These are phyloP conservation scores for Manis javanica DNA, from an alignment of 2,797 vertebrate species.

Conservation along the genomic window DNA sequence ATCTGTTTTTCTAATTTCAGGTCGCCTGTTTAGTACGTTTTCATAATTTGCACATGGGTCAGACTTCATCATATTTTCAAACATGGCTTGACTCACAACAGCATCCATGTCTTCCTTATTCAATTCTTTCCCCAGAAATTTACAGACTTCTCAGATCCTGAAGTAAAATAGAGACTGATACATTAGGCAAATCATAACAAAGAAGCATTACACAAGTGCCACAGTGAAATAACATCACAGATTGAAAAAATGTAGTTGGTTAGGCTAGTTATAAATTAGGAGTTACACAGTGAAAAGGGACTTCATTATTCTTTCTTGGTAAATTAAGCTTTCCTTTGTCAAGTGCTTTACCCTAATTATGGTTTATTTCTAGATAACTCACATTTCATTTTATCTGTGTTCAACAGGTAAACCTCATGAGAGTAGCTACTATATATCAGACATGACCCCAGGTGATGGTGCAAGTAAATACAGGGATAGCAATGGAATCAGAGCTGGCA, in stretches of 20 bases:
- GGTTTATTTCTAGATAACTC: neutral
- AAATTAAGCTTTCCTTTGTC: neutral
- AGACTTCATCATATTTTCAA: conserved; percentile 82
- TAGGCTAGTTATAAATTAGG: neutral
- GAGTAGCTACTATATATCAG: neutral
- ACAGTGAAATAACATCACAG: neutral
- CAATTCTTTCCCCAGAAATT: conserved; percentile 83
- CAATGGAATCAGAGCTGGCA: too few species aligned
- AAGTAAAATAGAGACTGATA: neutral
- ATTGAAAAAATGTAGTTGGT: neutral
- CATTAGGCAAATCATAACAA: neutral
- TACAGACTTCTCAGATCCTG: conserved; percentile 71
- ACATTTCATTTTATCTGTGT: neutral
- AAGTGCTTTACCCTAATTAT: too few species aligned
- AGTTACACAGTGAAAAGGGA: neutral
- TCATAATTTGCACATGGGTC: conserved; percentile 84
- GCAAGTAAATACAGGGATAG: neutral
- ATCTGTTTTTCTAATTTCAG: neutral
- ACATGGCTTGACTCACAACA: conserved; percentile 84
- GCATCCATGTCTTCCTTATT: conserved; percentile 76
- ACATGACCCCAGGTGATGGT: neutral
- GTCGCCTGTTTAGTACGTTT: rapidly evolving
- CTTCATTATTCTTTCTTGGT: neutral
- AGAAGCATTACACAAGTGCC: neutral
- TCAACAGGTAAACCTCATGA: neutral